Evolutionary conservation across 2,888 invertebrate genomes (phyloP), one percentile per base, ranked within the genome.

Genomic region (Philaethria dido): DNA sequence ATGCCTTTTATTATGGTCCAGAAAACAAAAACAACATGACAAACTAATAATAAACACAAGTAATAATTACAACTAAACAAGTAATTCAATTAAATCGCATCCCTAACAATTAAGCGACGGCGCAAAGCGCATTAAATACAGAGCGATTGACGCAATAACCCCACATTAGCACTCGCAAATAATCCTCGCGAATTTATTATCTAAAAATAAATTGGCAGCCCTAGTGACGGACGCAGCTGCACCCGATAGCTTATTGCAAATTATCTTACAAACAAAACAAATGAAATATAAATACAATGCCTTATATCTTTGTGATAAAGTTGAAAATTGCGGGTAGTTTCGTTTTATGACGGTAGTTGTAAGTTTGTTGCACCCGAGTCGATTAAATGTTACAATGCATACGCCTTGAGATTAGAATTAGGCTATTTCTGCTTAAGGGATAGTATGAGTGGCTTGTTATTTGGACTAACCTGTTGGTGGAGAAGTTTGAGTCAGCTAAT

Each of bases 161-260:
- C 80, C 78, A 73, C 78, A 78, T 85, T 81, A 83, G 78, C 80
- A 76, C 79, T 75, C 68, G 59, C 70, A 66, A 84, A 84, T 88
- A 88, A 88, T 88, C 86, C 82, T 78, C 80, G 85, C 84, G 86
- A 84, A 88, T 88, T 83, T 81, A 80, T 79, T 79, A 68, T 82
- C 88, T 87, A 86, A 84, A 89, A 84, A 89, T 89, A 90, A 81
- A 76, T 85, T 88, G 88, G 84, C 89, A 91, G 79, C 90, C 91
- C 89, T 90, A 82, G 73, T 75, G 81, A 80, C 75, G 77, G 78
- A 78, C 78, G 84, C 91, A 91, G 91, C 90, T 91, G 91, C 87
- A 85, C 69, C 84, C 85, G 84, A 87, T 89, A 89, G 84, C 88
- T 87, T 88, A 88, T 87, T 83, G 84, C 86, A 80, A 84, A 85